A percentile compares a stretch with the other conserved stretches of the same genome.
These are phyloP conservation scores for Alces alces DNA, from an alignment of 2,113 vertebrate genomes.

Conservation along the genomic window DNA sequence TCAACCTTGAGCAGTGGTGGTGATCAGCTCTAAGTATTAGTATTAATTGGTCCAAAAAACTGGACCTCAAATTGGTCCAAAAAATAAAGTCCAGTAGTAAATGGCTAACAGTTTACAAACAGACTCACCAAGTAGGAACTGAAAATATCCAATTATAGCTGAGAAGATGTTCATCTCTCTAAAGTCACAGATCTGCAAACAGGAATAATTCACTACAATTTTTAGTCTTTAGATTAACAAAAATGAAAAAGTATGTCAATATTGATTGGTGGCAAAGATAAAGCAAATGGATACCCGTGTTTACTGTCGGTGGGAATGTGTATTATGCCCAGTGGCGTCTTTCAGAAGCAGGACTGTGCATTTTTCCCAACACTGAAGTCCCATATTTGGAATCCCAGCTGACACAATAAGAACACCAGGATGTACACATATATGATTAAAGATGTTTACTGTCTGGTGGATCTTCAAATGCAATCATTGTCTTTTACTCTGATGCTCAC, in stretches of 20 bases:
- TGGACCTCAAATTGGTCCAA: background rate
- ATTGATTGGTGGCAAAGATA: background rate
- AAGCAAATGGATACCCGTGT: background rate
- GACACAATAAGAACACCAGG: background rate
- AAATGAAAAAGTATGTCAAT: background rate
- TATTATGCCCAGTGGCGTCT: background rate
- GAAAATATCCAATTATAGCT: background rate
- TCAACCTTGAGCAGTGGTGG: too few relatives aligned
- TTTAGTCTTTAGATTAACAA: background rate
- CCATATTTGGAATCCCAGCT: background rate
- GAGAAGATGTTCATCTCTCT: background rate
- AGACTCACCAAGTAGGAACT: background rate
- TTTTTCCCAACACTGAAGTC: background rate
- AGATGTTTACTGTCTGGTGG: background rate
- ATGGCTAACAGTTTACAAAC: background rate
- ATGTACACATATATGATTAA: background rate
- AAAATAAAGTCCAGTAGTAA: conserved; percentile 13
- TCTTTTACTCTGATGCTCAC: background rate
- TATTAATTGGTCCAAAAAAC: background rate
- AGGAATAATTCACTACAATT: background rate
- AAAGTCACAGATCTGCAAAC: background rate
- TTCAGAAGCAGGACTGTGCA: background rate
- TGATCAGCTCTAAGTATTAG: background rate
- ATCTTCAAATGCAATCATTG: background rate
- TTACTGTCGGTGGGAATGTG: background rate